phyloP scores from a whole-genome alignment of 2,797 vertebrate genomes.

The Molossus molossus region DNA sequence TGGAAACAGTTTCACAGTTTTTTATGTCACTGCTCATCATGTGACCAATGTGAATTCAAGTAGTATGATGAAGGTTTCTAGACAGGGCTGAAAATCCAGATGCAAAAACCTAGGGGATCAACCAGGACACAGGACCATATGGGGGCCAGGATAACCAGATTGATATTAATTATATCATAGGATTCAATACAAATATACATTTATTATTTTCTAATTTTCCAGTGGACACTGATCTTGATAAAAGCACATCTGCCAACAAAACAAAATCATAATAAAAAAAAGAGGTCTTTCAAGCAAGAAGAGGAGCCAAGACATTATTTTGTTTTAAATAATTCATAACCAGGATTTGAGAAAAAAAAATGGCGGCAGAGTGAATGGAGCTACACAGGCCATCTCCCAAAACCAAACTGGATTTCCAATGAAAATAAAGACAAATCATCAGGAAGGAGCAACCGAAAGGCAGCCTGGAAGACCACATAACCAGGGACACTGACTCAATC shows the following conservation, averaged over 20 bases:
- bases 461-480: too few species aligned
- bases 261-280: slow-evolving; percentile 55
- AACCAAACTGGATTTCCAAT: too few species aligned
- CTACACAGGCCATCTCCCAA: too few species aligned
- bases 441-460: too few species aligned
- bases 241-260: slow-evolving; percentile 28
- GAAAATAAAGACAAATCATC: too few species aligned
- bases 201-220: slow-evolving; percentile 54
- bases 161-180: neutral
- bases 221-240: slow-evolving; percentile 14
- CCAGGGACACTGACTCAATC: too few species aligned
- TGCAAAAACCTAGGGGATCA: slow-evolving; percentile 40
- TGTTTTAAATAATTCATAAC: slow-evolving; percentile 30
- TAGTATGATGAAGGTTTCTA: slow-evolving; percentile 35
- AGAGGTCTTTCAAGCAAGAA: neutral
- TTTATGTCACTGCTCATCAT: slow-evolving; percentile 15
- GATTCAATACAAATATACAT: slow-evolving; percentile 19
- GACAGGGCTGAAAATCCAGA: neutral
- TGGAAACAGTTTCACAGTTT: slow-evolving; percentile 57
- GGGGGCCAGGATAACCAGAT: neutral
- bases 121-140: neutral
- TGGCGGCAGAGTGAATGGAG: too few species aligned
- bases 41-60: neutral
- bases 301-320: neutral
- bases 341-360: too few species aligned